Conservation (phyloP, 1,140 invertebrate species). For the Drosophila gunungcola region DNA sequence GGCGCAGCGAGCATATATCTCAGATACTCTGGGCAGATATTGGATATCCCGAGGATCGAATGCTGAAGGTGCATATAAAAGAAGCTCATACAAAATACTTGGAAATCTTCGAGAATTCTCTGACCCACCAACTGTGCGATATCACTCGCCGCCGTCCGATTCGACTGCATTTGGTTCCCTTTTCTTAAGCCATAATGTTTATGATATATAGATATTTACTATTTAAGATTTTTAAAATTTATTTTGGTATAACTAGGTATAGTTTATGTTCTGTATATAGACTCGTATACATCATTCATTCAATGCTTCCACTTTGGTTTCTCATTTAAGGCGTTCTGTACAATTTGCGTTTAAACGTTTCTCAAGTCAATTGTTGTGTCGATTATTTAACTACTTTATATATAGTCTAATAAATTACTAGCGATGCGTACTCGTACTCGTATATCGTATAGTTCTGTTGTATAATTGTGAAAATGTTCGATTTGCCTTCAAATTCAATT, state of each 20-base stretch:
- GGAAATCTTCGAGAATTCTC: slow-evolving; percentile 21
- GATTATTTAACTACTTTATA: slow-evolving; percentile 76
- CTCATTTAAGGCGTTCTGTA: slow-evolving; percentile 80
- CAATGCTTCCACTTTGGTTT: slow-evolving; percentile 45
- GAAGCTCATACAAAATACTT: slow-evolving; percentile 50
- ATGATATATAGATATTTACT: slow-evolving; percentile 45
- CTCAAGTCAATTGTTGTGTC: slow-evolving; percentile 72
- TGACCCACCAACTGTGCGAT: slow-evolving; percentile 18
- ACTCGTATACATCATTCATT: slow-evolving; percentile 74
- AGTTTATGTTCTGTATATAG: slow-evolving; percentile 73
- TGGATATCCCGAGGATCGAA: slow-evolving; percentile 8
- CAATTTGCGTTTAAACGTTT: slow-evolving; percentile 77
- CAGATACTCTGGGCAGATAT: slow-evolving; percentile 18
- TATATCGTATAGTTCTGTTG: slow-evolving; percentile 68
- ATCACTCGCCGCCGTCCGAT: slow-evolving; percentile 1
- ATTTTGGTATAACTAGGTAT: slow-evolving; percentile 69
- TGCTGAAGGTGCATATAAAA: slow-evolving; percentile 17
- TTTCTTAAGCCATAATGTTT: slow-evolving; percentile 63
- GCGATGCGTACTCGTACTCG: slow-evolving; percentile 69
- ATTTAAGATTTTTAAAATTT: slow-evolving; percentile 63
- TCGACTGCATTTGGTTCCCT: slow-evolving; percentile 66
- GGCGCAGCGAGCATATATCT: neutral
- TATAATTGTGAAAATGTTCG: slow-evolving; percentile 67
- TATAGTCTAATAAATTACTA: slow-evolving; percentile 77
- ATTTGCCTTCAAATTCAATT: slow-evolving; percentile 39